Evolutionary conservation across 2,888 invertebrate species (phyloP).

Genomic region (Cephus pygmeus): DNA sequence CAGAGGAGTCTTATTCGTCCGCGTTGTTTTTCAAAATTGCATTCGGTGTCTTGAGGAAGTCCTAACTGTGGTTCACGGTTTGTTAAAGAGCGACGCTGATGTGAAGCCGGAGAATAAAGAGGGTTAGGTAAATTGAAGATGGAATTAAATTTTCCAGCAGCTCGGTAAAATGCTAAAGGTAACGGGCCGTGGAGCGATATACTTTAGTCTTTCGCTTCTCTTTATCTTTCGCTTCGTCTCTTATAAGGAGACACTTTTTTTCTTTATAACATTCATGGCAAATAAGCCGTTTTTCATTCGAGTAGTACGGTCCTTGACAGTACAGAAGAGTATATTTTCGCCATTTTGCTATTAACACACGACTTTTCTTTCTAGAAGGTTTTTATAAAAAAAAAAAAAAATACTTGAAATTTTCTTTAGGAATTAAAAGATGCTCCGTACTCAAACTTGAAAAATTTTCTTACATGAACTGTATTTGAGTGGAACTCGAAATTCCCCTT

Average conservation of each 20-base stretch:
- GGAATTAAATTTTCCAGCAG: constrained; percentile 46
- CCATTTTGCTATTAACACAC: background rate
- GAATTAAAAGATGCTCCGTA: background rate
- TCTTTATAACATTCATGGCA: background rate
- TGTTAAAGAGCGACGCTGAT: background rate
- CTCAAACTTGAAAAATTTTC: background rate
- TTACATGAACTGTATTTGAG: background rate
- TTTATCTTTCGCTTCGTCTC: background rate
- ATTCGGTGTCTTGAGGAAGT: background rate
- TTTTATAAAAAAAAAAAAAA: background rate
- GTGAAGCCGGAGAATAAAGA: constrained; percentile 30
- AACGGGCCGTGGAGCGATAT: background rate
- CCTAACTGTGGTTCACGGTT: background rate
- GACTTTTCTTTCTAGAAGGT: background rate
- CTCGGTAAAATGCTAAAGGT: background rate
- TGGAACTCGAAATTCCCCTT: background rate
- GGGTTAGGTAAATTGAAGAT: constrained; percentile 58
- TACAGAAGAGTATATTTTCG: background rate
- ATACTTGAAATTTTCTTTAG: background rate
- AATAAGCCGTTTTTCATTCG: background rate
- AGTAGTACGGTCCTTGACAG: background rate
- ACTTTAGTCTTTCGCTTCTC: background rate
- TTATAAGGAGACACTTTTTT: background rate
- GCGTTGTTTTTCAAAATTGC: background rate
- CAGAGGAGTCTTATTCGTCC: background rate